Base-by-base conservation (phyloP, 2,888 invertebrate genomes). In the Sinhomidia bicolor region DNA sequence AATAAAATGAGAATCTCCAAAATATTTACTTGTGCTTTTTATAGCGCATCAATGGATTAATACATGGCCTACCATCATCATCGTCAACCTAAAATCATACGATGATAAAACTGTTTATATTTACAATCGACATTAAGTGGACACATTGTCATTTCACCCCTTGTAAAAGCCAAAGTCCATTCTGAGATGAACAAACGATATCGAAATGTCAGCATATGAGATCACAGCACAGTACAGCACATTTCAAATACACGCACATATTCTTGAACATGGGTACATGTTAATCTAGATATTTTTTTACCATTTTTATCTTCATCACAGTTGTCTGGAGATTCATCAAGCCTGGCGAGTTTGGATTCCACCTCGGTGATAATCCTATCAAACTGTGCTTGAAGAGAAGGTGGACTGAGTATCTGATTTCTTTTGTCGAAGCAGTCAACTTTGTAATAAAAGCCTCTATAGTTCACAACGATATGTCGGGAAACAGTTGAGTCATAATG, bases 331-430 rank as follows among this genome's bases (percentile, higher is more conserved):
- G 68, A 32, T 68, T 68, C 68, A 17, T 14, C 68, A n/a, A n/a
- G n/a, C 23, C 65, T 81, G 10, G 62, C 74, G 9, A 90, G 41
- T 80, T 89, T 89, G 7, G 84, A 68, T 17, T 90, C 93, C 12
- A 94, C 94, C 92, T 94, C 94, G 20, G 93, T 92, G 10, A 94
- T 92, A 71, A 94, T 94, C 93, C 93, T 94, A 78, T 94, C 92
- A 60, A 94, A 91, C 87, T 94, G 93, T 89, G 93, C 92, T 91
- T 94, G 94, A 81, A 94, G 92, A 17, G 92, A 92, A 29, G 92
- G 90, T 0, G 94, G 93, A 36, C 93, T 92, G 32, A 94, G 92
- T 3, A 94, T 91, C 85, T 93, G 93, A 76, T 94, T 93, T 78
- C 93, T 93, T 1, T 92, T 91, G 90, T 94, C 94, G 92, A 92